Evolutionary conservation across 2,888 invertebrate species (phyloP).

Genomic region (Periphyllus acericola): DNA sequence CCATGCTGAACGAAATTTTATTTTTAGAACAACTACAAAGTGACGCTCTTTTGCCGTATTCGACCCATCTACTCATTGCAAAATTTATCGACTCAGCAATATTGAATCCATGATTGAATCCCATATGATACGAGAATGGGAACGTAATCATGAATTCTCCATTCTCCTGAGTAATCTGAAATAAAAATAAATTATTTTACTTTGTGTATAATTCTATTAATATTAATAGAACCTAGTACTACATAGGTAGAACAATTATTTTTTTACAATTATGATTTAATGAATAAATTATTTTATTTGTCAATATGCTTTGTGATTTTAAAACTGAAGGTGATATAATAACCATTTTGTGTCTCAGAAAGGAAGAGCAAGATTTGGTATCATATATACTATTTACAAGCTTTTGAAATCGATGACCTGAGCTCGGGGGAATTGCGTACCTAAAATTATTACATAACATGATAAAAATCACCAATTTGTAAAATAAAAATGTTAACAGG

Average conservation of each 20-base stretch:
- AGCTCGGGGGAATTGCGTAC: conserved; percentile 95
- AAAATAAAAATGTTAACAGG: too few relatives aligned
- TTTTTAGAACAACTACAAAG: conserved; percentile 82
- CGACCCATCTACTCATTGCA: conserved; percentile 96
- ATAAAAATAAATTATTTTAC: too few relatives aligned
- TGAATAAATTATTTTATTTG: too few relatives aligned
- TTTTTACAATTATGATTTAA: too few relatives aligned
- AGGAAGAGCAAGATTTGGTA: too few relatives aligned
- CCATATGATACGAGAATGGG: conserved; percentile 97
- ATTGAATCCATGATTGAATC: conserved; percentile 99
- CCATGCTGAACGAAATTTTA: conserved; percentile 99
- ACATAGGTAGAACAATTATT: too few relatives aligned
- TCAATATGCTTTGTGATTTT: too few relatives aligned
- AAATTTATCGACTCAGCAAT: conserved; percentile 99
- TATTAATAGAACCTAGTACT: too few relatives aligned
- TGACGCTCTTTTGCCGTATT: conserved; percentile 91
- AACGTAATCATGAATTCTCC: conserved; percentile 99
- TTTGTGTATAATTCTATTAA: too few relatives aligned
- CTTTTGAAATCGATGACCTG: conserved; percentile 93
- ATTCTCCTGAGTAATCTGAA: conserved; percentile 88
- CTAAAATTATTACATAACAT: conserved; percentile 67
- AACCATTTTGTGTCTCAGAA: too few relatives aligned
- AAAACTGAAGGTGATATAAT: too few relatives aligned
- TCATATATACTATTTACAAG: conserved; percentile 88
- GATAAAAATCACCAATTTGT: too few relatives aligned